phyloP scores from a whole-genome alignment of 2,113 vertebrate species.

The Corythaixoides concolor region DNA sequence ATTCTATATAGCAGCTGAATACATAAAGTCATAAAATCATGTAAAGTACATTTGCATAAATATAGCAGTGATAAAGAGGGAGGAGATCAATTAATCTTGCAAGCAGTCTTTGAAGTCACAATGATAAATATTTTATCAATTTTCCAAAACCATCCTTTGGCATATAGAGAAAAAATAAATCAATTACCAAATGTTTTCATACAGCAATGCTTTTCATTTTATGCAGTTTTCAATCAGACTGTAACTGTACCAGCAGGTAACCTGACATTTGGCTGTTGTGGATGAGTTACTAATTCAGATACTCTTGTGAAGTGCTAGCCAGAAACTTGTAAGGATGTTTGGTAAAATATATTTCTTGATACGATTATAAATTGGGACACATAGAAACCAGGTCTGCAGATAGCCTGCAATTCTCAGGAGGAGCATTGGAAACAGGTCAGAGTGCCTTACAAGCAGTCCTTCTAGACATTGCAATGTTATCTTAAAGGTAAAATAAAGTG shows the following conservation, averaged over 20 bases:
- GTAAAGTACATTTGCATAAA: not conserved
- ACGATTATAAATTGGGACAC: not conserved
- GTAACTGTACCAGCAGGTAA: not conserved
- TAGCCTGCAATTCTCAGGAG: not conserved
- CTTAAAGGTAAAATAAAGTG: not conserved
- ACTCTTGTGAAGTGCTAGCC: not conserved
- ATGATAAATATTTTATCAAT: not conserved
- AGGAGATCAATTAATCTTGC: not conserved
- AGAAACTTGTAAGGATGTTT: not conserved
- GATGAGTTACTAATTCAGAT: not conserved
- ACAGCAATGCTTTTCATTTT: not conserved
- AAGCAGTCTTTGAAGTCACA: not conserved
- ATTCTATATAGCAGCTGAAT: not conserved
- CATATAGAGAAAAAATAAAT: not conserved
- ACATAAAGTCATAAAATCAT: not conserved
- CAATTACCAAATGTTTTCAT: not conserved
- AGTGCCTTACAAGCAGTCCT: not conserved
- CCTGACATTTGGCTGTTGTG: not conserved
- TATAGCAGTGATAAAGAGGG: not conserved
- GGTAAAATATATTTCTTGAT: not conserved
- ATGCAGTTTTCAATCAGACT: not conserved
- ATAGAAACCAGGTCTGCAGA: not conserved
- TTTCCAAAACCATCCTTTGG: not conserved
- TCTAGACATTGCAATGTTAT: not conserved
- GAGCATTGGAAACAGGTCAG: not conserved